Evolutionary conservation across 2,797 vertebrate species (phyloP).

Genomic region (Podarcis siculus): DNA sequence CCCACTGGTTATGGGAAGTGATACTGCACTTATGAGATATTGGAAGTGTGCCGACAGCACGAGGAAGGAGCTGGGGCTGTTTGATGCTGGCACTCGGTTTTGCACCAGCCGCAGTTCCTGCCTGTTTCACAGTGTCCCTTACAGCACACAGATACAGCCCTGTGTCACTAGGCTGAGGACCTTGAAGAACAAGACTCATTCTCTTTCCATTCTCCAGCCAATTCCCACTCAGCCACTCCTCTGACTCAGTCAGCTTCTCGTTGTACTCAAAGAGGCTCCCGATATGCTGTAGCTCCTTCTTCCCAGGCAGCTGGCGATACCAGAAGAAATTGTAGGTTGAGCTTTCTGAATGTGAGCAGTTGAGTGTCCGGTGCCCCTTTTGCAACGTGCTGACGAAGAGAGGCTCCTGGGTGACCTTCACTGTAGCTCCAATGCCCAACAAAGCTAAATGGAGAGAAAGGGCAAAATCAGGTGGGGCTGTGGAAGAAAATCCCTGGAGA

Average conservation of each 20-base stretch:
- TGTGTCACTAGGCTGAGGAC: not conserved
- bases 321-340: not conserved
- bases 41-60: no score
- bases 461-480: not conserved
- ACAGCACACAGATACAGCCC: constrained; percentile 2
- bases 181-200: not conserved
- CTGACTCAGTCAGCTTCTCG: not conserved
- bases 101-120: not conserved
- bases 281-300: not conserved
- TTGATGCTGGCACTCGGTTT: not conserved
- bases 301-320: not conserved
- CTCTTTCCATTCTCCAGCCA: not conserved
- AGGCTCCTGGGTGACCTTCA: not conserved
- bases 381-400: not conserved
- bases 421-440: no score
- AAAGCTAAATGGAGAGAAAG: not conserved
- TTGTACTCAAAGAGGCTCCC: not conserved
- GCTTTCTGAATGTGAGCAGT: not conserved
- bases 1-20: no score
- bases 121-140: not conserved
- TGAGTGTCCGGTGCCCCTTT: not conserved
- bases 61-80: not conserved
- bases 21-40: no score
- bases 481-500: not conserved
- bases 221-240: not conserved